Conservation (phyloP, 2,113 vertebrate species). For the Semnornis frantzii region DNA sequence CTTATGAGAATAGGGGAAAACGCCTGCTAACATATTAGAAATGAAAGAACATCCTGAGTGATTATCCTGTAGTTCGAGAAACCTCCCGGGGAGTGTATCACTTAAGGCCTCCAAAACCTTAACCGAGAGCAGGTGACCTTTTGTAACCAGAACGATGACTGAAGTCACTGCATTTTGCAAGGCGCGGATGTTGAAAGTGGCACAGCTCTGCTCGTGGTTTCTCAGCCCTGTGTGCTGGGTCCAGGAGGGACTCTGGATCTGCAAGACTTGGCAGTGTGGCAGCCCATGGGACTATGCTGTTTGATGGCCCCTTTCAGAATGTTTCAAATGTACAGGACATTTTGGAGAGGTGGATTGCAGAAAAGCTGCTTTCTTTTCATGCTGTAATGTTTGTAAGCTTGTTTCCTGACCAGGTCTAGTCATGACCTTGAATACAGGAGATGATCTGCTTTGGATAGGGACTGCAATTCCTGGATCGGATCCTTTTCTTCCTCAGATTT, state of each 20-base stretch:
- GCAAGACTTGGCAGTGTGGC: not conserved
- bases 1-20: not conserved
- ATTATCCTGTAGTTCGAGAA: not conserved
- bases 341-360: not conserved
- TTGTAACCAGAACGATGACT: not conserved
- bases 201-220: not conserved
- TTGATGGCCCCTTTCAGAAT: not conserved
- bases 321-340: not conserved
- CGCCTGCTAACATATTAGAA: not conserved
- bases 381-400: not conserved
- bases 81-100: not conserved
- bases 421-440: not conserved
- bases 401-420: not conserved
- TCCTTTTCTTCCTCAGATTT: not conserved
- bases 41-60: not conserved
- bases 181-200: not conserved
- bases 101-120: not conserved
- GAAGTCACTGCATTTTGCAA: not conserved
- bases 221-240: not conserved
- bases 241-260: rapidly evolving
- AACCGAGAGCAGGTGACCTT: not conserved
- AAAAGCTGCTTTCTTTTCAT: not conserved
- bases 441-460: not conserved
- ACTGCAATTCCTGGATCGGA: not conserved
- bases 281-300: not conserved